phyloP scores from a whole-genome alignment of 2,797 vertebrate species.

The Artibeus jamaicensis region DNA sequence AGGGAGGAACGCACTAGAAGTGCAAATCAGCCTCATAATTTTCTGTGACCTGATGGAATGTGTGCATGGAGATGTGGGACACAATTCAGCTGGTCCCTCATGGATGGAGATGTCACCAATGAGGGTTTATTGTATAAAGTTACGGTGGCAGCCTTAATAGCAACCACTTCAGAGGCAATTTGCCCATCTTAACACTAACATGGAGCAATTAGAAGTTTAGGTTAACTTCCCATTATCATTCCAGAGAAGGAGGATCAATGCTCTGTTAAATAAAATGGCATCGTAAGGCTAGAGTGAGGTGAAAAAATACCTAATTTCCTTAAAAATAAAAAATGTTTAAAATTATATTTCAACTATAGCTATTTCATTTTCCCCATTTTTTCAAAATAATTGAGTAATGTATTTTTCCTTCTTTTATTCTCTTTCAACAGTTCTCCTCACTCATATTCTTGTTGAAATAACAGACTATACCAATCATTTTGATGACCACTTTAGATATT shows the following conservation, averaged over 20 bases:
- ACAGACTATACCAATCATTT: constrained; percentile 10
- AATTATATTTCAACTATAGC: constrained; percentile 24
- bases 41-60: constrained; percentile 23
- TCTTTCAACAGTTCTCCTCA: neutral
- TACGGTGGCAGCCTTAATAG: constrained; percentile 44
- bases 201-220: constrained; percentile 39
- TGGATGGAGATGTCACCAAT: constrained; percentile 30
- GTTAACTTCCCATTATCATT: constrained; percentile 22
- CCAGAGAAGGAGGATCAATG: neutral
- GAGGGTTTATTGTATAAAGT: constrained; percentile 34
- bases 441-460: constrained; percentile 3
- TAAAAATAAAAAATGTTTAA: constrained; percentile 14
- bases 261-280: constrained; percentile 16
- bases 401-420: neutral
- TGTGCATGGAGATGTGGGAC: constrained; percentile 16
- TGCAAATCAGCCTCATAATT: constrained; percentile 37
- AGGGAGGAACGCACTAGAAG: neutral
- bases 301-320: neutral
- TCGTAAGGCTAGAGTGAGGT: neutral
- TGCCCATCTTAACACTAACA: constrained; percentile 51
- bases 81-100: constrained; percentile 17
- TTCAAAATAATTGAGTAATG: neutral
- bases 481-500: neutral
- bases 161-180: neutral
- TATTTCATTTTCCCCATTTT: neutral